Evolutionary conservation across 2,888 invertebrate genomes (phyloP), one percentile per base, ranked within the genome.

Genomic region (Drosophila acutilabella): DNA sequence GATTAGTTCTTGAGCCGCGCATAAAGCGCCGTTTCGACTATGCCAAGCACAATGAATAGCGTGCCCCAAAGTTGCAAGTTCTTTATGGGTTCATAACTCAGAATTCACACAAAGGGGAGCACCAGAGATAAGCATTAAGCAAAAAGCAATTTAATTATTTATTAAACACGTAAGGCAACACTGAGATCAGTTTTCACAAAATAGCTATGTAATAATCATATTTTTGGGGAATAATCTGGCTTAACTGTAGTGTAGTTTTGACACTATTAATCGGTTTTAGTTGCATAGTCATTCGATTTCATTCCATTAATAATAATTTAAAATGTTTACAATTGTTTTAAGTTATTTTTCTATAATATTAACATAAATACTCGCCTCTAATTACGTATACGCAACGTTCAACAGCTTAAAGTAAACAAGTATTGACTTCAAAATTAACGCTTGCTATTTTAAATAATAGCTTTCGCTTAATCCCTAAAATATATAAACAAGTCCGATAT

Each of bases 1-100:
- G 83, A 85, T 85, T 81, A 82, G 64, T 58, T 64, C 62, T 62
- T 81, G 67, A 81, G 80, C 82, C 62, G 64, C 64, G 70, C 74
- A 85, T 82, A 82, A 81, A 82, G 70, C 86, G 77, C 68, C 68
- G 42, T 44, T 50, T 42, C 50, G 68, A 80, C 84, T 67, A 71
- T 78, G 74, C 53, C 70, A 67, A 60, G 61, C 18, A 67, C 73
- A 67, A 67, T 72, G 60, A 57, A 50, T 64, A 77, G 61, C 73
- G 44, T 75, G 71, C 58, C 48, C 78, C 57, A 64, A 75, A 75
- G 73, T 78, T 61, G 51, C 78, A 65, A 72, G 75, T 62, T 77
- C 57, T 77, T 77, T 77, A 75, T 75, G 73, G 73, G 60, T 56
- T 72, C 78, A 77, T 78, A 78, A 75, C 64, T 78, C 60, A 59